Percentiles rank a stretch among this genome's conserved stretches.
phyloP scores from a whole-genome alignment of 2,888 invertebrate genomes.

The Meteorus colon region DNA sequence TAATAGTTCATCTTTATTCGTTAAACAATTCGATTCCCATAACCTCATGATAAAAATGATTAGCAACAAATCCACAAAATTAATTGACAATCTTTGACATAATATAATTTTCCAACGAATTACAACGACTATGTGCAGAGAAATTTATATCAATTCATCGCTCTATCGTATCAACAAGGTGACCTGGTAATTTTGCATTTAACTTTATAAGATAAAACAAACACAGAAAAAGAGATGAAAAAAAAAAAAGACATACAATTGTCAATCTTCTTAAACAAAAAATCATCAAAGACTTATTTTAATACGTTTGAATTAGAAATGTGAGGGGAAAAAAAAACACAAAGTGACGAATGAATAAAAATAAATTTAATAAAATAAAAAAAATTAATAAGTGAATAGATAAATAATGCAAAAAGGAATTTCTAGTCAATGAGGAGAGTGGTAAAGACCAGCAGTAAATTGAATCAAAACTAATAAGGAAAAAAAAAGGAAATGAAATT shows the following conservation, averaged over 20 bases:
- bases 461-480: constrained; percentile 24
- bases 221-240: neutral
- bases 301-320: constrained; percentile 43
- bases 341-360: constrained; percentile 5
- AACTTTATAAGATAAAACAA: constrained; percentile 4
- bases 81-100: neutral
- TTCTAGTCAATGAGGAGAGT: constrained; percentile 3
- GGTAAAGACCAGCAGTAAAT: constrained; percentile 25
- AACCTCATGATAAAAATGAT: neutral
- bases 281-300: constrained; percentile 52
- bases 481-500: constrained; percentile 35
- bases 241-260: constrained; percentile 29
- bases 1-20: neutral
- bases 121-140: constrained; percentile 41
- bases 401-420: constrained; percentile 28
- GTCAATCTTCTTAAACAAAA: constrained; percentile 29
- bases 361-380: constrained; percentile 19
- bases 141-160: constrained; percentile 20
- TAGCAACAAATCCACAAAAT: neutral
- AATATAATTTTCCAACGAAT: constrained; percentile 36
- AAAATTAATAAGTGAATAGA: constrained; percentile 12
- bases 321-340: constrained; percentile 22
- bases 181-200: constrained; percentile 27
- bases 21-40: neutral
- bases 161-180: constrained; percentile 4